Evolutionary conservation across 2,113 vertebrate species (phyloP).

Genomic region (Sander vitreus): DNA sequence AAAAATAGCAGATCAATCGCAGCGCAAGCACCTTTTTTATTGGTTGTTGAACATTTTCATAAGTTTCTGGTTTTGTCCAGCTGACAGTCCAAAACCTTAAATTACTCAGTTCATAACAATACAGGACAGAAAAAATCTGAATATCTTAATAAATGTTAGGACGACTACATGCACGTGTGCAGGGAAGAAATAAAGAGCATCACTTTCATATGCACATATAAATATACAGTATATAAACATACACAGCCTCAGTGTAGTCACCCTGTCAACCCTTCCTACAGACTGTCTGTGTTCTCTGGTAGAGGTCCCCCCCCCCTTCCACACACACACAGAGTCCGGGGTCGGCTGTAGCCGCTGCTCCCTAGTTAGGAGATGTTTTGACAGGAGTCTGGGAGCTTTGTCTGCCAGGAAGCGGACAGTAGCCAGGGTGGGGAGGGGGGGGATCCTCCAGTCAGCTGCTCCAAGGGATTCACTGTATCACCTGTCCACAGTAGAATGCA

Average conservation of each 20-base stretch:
- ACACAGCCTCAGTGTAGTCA: slow-evolving; percentile 1
- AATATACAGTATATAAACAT: background rate
- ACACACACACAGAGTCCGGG: slow-evolving; percentile 15
- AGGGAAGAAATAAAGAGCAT: background rate
- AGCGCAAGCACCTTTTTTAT: background rate
- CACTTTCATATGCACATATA: background rate
- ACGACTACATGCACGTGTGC: background rate
- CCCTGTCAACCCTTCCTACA: slow-evolving; percentile 27
- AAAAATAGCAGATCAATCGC: background rate
- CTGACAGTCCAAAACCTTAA: background rate
- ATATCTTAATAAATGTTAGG: background rate
- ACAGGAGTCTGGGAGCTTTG: slow-evolving; percentile 60
- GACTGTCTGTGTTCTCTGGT: background rate
- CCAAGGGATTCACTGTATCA: slow-evolving; percentile 40
- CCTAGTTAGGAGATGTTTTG: slow-evolving; percentile 62
- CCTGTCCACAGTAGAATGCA: slow-evolving; percentile 32
- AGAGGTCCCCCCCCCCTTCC: background rate
- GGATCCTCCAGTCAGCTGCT: background rate
- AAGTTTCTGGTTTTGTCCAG: background rate
- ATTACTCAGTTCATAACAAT: background rate
- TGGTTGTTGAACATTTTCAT: background rate
- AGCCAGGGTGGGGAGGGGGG: background rate
- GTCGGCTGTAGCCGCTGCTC: slow-evolving; percentile 30
- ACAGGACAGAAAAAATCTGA: background rate
- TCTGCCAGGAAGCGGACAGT: slow-evolving; percentile 55